These are phyloP conservation scores for Hyles lineata DNA, from an alignment of 2,888 invertebrate species.

Conservation along the genomic window DNA sequence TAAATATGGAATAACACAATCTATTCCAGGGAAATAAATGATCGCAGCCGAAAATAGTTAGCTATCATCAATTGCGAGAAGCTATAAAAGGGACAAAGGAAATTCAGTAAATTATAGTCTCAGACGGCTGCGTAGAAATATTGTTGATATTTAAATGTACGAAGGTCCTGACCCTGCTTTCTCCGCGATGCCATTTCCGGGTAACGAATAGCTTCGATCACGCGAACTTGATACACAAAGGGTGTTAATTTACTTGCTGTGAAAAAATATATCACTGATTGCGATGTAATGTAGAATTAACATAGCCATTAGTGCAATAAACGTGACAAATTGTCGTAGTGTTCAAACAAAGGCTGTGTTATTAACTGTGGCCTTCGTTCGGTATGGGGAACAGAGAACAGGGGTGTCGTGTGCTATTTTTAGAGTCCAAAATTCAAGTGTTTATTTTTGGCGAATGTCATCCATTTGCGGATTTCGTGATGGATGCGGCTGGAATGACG, in stretches of 20 bases:
- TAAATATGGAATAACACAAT: background rate
- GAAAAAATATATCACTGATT: conserved; percentile 9
- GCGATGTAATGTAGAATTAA: conserved; percentile 27
- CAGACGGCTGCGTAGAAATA: conserved; percentile 18
- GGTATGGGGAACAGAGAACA: background rate
- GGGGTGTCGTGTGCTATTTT: background rate
- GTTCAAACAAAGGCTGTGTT: background rate
- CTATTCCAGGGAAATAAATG: background rate
- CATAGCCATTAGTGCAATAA: conserved; percentile 20
- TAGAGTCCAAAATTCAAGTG: background rate
- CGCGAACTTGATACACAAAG: conserved; percentile 65
- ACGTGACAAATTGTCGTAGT: conserved; percentile 19
- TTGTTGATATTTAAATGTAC: conserved; percentile 47
- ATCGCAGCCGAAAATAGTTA: background rate
- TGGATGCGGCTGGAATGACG: background rate
- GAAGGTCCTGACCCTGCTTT: conserved; percentile 56
- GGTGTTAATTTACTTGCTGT: conserved; percentile 70
- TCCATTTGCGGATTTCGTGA: background rate
- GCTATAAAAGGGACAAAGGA: conserved; percentile 20
- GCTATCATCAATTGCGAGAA: background rate
- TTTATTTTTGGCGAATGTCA: conserved; percentile 3
- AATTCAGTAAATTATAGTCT: conserved; percentile 21
- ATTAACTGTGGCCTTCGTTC: background rate
- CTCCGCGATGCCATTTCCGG: conserved; percentile 69
- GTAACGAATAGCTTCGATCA: conserved; percentile 63